A percentile compares a stretch with the other conserved stretches of the same genome.
Evolutionary conservation across 2,797 vertebrate species (phyloP).

Genomic region (Zonotrichia albicollis): DNA sequence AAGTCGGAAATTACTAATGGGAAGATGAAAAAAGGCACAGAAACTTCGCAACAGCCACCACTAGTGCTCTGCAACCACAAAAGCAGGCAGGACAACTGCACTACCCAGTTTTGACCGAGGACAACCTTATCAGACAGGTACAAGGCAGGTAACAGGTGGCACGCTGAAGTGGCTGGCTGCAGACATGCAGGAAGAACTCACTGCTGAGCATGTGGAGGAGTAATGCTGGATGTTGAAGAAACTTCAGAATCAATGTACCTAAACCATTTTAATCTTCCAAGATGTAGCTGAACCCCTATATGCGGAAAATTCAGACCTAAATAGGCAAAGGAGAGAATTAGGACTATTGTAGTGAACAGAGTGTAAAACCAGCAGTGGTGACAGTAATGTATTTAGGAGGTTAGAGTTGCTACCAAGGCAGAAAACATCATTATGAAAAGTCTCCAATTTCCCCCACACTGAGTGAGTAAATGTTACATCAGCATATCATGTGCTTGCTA

Average conservation of each 20-base stretch:
- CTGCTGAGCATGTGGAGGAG: not conserved
- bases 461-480: not conserved
- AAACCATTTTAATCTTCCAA: not conserved
- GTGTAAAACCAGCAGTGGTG: not conserved
- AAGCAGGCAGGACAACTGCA: not conserved
- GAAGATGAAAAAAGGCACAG: not conserved
- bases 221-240: not conserved
- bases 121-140: not conserved
- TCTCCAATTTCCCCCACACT: not conserved
- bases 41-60: not conserved
- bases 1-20: not conserved
- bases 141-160: too few relatives aligned
- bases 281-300: not conserved
- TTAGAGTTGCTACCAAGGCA: not conserved
- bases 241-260: not conserved
- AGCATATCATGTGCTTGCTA: not conserved
- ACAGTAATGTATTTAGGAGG: not conserved
- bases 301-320: not conserved
- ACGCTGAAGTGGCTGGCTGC: not conserved
- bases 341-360: not conserved
- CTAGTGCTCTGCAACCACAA: not conserved
- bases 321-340: not conserved
- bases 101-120: not conserved
- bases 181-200: not conserved
- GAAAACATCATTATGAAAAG: not conserved